A percentile compares a stretch with the other conserved stretches of the same genome.
Conservation (phyloP, 1,140 invertebrate genomes). For the Paraescarpia echinospica region DNA sequence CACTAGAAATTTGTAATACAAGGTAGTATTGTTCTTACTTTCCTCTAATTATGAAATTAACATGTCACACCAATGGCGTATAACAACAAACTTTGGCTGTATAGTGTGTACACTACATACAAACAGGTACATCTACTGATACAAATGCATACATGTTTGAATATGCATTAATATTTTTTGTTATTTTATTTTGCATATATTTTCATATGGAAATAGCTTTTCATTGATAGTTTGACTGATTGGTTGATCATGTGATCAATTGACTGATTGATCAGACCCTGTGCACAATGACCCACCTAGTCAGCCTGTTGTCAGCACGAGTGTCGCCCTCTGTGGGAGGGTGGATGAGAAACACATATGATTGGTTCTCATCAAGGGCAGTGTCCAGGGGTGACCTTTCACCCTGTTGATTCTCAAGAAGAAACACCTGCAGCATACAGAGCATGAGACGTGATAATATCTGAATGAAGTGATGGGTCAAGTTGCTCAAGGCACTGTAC, state of each 20-base stretch:
- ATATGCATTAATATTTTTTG: not conserved
- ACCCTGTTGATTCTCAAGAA: slow-evolving; percentile 67
- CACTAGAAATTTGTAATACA: no score
- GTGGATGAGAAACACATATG: slow-evolving; percentile 88
- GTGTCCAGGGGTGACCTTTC: slow-evolving; percentile 60
- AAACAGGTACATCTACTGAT: not conserved
- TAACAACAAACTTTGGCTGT: no score
- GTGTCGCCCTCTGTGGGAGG: slow-evolving; percentile 65
- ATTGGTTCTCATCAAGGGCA: slow-evolving; percentile 61
- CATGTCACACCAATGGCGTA: no score
- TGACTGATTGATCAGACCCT: not conserved
- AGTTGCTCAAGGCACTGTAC: no score
- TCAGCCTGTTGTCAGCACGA: not conserved
- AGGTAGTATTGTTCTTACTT: no score
- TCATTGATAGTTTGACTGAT: no score
- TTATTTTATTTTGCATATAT: no score
- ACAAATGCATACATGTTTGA: not conserved
- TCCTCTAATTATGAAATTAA: no score
- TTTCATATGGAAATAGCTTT: no score
- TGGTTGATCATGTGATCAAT: no score
- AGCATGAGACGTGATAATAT: not conserved
- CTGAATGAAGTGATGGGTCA: no score
- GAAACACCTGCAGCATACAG: slow-evolving; percentile 65
- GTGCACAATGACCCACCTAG: not conserved
- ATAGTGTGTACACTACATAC: no score